Evolutionary conservation across 2,888 invertebrate species (phyloP), one percentile per base, ranked within the genome.

Genomic region (Rhogogaster chlorosoma): DNA sequence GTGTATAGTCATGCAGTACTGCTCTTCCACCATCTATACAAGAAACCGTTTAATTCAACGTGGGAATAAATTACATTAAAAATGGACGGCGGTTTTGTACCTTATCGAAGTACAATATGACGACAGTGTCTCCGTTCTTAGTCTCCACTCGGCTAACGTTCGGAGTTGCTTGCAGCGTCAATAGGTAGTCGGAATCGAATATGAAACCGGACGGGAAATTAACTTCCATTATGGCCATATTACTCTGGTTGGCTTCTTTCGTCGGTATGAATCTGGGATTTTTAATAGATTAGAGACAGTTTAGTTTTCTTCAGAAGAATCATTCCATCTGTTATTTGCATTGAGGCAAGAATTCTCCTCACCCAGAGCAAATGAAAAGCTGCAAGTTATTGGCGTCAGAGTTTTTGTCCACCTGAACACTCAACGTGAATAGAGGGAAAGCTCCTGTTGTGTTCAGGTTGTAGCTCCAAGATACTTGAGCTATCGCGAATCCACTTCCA

Each of bases 201-300:
- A 97, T 95, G 92, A 97, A 99, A 18, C 99, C 99, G 0, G 98
- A 98, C 0, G 98, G 98, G 85, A 99, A 94, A 86, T 96, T 96
- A 0, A 99, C 97, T 90, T 98, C 98, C 95, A 99, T 97, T 0
- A 99, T 96, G 15, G 98, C 97, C 96, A 99, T 97, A 88, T 98
- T 99, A 86, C 97, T 97, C 87, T 95, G 95, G 26, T 96, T 96
- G 80, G 95, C 95, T 89, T 95, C 95, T 53, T 95, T 95, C 86
- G 93, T 95, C 84, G 94, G 94, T 1, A 96, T 96, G 92, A 96
- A 97, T 87, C 96, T 97, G 90, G n/a, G n/a, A n/a, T n/a, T n/a
- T 26, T 26, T 1, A 26, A 22, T 1, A 26, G 1, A 26, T n/a
- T n/a, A 12, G 2, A 22, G 22, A 12, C 0, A 1, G 22, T 61